Base-by-base conservation (phyloP, 2,888 invertebrate species). In the Dicyrtomina minuta region DNA sequence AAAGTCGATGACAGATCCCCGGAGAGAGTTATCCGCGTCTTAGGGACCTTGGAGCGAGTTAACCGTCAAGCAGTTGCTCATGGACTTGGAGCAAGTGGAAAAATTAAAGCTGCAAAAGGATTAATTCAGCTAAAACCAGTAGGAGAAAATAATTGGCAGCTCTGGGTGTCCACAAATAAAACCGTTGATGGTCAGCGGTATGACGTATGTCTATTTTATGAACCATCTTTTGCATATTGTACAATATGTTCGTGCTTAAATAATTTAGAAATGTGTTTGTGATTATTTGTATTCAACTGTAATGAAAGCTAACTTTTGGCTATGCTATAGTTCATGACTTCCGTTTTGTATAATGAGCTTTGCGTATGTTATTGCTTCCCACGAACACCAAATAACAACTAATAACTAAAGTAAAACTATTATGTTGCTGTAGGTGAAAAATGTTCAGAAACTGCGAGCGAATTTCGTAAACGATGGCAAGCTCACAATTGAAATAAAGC, bases 51-150 rank as follows among this genome's bases (percentile, higher is more conserved):
- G 2, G 56, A 66, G 17, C 27, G 66, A 44, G 2, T 66, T 1
- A 66, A 66, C 24, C 55, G 66, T 13, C 24, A 44, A 24, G 66
- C 66, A 22, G 22, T 26, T 17, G 66, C 56, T 33, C n/a, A n/a
- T n/a, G n/a, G n/a, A n/a, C 13, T n/a, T 13, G 66, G 66, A 44
- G 56, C 56, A 56, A 66, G 58, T 56, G 66, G 56, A 12, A 66
- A 44, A n/a, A 41, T 43, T n/a, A 15, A 46, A 43, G 44, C 56
- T 3, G 44, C 13, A 12, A 66, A 58, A 24, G 55, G 66, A 24
- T 17, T 55, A 22, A 55, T 66, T 43, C 66, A 66, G 24, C 43
- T 66, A 8, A 66, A 66, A 43, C 41, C 33, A 24, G 39, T 66
- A 15, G 26, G 56, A n/a, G 56, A 44, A 26, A 56, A 56, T 39